Evolutionary conservation across 64 coral and sea anemone species (phyloP), one percentile per base, ranked within the genome.

Genomic region (Acropora yongei): DNA sequence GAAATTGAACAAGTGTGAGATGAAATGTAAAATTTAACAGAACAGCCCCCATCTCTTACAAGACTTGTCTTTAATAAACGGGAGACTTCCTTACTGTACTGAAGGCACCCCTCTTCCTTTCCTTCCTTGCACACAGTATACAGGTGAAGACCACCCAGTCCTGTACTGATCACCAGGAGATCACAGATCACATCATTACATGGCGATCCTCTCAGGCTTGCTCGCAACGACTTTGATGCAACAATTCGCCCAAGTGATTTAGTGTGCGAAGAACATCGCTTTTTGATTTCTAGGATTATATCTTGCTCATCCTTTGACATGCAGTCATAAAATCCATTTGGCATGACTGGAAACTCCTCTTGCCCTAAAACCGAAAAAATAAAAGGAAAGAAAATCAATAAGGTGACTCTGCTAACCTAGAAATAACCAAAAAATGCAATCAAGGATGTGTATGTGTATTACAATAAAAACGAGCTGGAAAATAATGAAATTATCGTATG

Each of bases 101-200:
- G 50, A 53, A 53, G 50, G 50, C 50, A 53, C 50, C 8, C 50
- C 50, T 53, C 50, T 53, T 53, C 50, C 50, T 53, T 53, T 4
- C 50, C 50, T 53, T 53, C 50, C 50, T 53, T 53, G 50, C 0
- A 53, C 50, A 53, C 50, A 53, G 50, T 53, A 53, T 53, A 53
- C 50, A 53, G 50, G 50, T 53, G 50, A 53, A 53, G 50, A 53
- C 50, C 50, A 53, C 50, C 50, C 51, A 77, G 39, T 2, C 44
- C 78, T 41, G 80, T 44, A 75, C 61, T 92, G 16, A 92, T 14
- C 41, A 92, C 6, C 3, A 92, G 43, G 3, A 92, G 42, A 42
- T 92, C 90, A 41, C 90, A 92, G 45, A 92, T 66, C 39, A 85
- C 71, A n/a, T 80, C 80, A 19, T 68, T 41, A 5, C 44, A 8